Evolutionary conservation across 2,113 vertebrate species (phyloP).

Genomic region (Pangasianodon hypophthalmus): DNA sequence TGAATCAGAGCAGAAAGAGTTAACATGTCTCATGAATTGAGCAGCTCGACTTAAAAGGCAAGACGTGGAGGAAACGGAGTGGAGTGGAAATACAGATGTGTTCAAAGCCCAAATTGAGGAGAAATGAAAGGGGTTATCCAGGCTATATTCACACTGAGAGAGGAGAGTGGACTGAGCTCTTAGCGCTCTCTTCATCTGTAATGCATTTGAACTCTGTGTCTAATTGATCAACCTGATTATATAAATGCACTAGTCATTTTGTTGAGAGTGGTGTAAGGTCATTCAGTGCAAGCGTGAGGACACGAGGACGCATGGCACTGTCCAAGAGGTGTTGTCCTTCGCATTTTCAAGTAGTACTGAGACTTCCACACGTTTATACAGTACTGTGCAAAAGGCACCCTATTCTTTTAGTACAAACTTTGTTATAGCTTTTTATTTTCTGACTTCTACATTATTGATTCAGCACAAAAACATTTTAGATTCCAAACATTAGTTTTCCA

Average conservation of each 20-base stretch:
- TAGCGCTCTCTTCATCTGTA: slow-evolving; percentile 11
- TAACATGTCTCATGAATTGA: neutral
- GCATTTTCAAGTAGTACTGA: neutral
- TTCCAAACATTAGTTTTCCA: too few relatives aligned
- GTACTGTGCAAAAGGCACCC: too few relatives aligned
- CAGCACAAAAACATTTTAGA: too few relatives aligned
- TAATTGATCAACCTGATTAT: slow-evolving; percentile 21
- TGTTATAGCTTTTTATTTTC: too few relatives aligned
- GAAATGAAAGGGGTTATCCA: slow-evolving; percentile 26
- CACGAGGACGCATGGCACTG: neutral
- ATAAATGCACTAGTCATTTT: slow-evolving; percentile 13
- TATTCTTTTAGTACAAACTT: too few relatives aligned
- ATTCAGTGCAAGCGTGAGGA: neutral
- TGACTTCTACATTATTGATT: too few relatives aligned
- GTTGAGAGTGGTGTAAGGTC: neutral
- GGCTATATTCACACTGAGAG: slow-evolving; percentile 5
- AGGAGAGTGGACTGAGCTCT: slow-evolving; percentile 17
- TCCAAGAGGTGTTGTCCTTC: neutral
- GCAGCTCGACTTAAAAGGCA: neutral
- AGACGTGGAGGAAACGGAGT: neutral
- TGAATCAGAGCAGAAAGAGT: neutral
- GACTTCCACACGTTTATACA: too few relatives aligned
- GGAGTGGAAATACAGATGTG: neutral
- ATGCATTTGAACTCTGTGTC: neutral
- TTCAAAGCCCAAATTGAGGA: neutral